Conservation (phyloP, 2,113 vertebrate genomes). For the Bufo gargarizans region DNA sequence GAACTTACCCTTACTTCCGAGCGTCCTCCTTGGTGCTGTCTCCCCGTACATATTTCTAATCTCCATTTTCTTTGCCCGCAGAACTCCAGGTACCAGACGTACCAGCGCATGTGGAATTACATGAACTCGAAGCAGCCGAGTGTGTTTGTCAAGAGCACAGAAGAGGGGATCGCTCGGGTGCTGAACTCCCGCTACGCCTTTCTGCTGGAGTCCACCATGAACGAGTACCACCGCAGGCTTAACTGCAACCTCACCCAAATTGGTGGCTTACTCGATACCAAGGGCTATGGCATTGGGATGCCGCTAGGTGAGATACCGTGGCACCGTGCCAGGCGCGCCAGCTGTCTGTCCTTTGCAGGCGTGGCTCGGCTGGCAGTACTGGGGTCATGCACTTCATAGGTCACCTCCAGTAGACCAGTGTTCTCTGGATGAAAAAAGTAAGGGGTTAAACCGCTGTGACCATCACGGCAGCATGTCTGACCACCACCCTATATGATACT, state of each 20-base stretch:
- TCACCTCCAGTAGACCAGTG: too few species aligned
- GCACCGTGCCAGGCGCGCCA: neutral
- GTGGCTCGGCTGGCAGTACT: too few species aligned
- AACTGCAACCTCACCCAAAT: slow-evolving; percentile 94
- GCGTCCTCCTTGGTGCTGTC: neutral
- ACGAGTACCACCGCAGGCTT: slow-evolving; percentile 87
- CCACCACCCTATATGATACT: too few species aligned
- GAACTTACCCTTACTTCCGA: too few species aligned
- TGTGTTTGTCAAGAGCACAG: slow-evolving; percentile 90
- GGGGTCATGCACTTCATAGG: too few species aligned
- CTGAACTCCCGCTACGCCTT: slow-evolving; percentile 90
- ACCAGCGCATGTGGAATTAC: slow-evolving; percentile 95
- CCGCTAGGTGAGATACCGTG: slow-evolving; percentile 77
- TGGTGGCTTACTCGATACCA: slow-evolving; percentile 88
- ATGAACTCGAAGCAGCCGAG: slow-evolving; percentile 92
- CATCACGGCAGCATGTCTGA: too few species aligned
- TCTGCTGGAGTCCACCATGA: slow-evolving; percentile 91
- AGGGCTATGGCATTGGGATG: slow-evolving; percentile 92
- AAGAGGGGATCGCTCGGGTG: slow-evolving; percentile 88
- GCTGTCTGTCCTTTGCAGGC: neutral
- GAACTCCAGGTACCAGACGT: slow-evolving; percentile 90
- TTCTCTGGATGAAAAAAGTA: too few species aligned
- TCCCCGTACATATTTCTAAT: neutral
- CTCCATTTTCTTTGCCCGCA: slow-evolving; percentile 56
- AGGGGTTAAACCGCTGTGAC: too few species aligned